Evolutionary conservation across 2,888 invertebrate genomes (phyloP), one percentile per base, ranked within the genome.

Genomic region (Dynastes grantii): DNA sequence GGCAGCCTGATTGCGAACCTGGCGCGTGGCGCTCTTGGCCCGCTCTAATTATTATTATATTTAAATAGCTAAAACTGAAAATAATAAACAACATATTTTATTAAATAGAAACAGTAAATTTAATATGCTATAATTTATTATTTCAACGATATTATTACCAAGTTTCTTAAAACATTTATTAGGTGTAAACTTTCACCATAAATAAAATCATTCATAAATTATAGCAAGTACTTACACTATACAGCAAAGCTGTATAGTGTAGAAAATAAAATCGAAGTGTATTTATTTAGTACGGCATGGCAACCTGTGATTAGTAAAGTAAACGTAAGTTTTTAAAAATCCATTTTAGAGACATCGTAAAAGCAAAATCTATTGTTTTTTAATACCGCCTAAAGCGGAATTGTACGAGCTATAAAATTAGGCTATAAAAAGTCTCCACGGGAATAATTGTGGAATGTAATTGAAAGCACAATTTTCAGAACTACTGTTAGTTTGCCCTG

Each of bases 331-430:
- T 71, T 67, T 78, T 78, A 64, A 49, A 78, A 78, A 64, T 40
- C 37, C 71, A 61, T 73, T 78, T 78, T 63, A 64, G 63, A 71
- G 37, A 5, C 49, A 37, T 64, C 45, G 71, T 78, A 73, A 78
- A 78, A 45, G 73, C 49, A 71, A 78, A 78, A 61, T 70, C 70
- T 71, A 70, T 70, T 78, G 65, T 76, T 78, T 53, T 77, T 78
- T 78, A 78, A 78, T 63, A 61, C 63, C 53, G 6, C 49, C 37
- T 73, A 53, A 64, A 73, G 61, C 64, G 49, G 63, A 61, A 73
- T 64, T 64, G 71, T 27, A 58, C 55, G 37, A 8, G 58, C 51
- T 71, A 58, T 71, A 71, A 71, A 71, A 16, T 22, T 32, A 55
- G 55, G 16, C 37, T 2, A 40, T 71, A 71, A 71, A 71, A 71